phyloP scores from a whole-genome alignment of 2,113 vertebrate species.

The Columbina picui region DNA sequence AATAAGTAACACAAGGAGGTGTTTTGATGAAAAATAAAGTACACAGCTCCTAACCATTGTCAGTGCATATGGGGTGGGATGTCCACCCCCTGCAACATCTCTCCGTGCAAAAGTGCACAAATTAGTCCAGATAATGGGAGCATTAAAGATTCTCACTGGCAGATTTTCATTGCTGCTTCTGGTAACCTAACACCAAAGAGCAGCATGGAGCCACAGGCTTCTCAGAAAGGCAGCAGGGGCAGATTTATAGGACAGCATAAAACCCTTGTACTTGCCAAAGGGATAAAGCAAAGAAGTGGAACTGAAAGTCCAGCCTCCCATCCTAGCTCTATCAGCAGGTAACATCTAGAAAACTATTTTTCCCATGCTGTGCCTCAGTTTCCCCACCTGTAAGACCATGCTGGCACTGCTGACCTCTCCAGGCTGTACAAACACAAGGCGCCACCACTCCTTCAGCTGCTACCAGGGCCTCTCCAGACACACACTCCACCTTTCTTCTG shows the following conservation, averaged over 20 bases:
- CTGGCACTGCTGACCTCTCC: neutral
- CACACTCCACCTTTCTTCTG: neutral
- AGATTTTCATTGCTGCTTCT: neutral
- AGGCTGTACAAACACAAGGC: neutral
- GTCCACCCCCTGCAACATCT: neutral
- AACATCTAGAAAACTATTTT: neutral
- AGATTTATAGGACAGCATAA: neutral
- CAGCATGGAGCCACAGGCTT: neutral
- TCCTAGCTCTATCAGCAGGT: neutral
- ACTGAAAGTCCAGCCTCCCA: neutral
- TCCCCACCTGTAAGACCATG: neutral
- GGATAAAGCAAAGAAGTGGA: neutral
- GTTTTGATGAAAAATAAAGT: neutral
- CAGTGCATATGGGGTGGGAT: rapidly evolving
- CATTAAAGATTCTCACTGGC: neutral
- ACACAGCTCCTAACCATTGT: neutral
- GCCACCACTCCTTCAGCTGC: no score
- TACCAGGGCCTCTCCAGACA: neutral
- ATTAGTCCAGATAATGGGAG: neutral
- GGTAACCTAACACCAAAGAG: neutral
- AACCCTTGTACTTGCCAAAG: neutral
- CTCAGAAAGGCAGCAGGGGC: neutral
- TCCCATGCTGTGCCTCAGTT: neutral
- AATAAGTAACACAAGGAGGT: neutral
- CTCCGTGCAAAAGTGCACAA: neutral